Conservation (phyloP, 2,113 vertebrate genomes). For the Alethe castanea region DNA sequence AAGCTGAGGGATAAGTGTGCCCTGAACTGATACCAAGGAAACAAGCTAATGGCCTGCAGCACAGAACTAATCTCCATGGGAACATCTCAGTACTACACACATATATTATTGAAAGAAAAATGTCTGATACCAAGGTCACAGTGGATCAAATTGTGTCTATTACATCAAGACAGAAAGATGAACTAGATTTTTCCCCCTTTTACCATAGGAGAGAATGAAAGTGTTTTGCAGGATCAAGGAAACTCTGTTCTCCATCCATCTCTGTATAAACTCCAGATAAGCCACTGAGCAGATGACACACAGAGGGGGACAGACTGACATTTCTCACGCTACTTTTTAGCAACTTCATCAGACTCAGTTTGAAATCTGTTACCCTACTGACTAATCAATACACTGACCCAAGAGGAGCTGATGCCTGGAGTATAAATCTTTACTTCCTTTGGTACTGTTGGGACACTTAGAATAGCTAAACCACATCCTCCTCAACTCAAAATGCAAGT, state of each 20-base stretch:
- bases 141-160: slow-evolving; percentile 12
- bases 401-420: neutral
- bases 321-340: neutral
- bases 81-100: slow-evolving; percentile 17
- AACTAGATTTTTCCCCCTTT: neutral
- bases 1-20: neutral
- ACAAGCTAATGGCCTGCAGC: slow-evolving; percentile 46
- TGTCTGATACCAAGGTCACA: slow-evolving; percentile 25
- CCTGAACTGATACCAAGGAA: slow-evolving; percentile 49
- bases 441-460: neutral
- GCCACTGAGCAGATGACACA: neutral
- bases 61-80: slow-evolving; percentile 44
- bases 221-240: neutral
- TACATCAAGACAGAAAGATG: slow-evolving; percentile 8
- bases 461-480: neutral
- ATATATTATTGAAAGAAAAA: slow-evolving; percentile 42
- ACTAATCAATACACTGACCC: neutral
- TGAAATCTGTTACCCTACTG: neutral
- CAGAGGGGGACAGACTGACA: neutral
- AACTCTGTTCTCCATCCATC: neutral
- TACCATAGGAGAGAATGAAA: neutral
- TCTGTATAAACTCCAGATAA: neutral
- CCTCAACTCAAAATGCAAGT: neutral
- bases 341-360: neutral
- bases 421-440: neutral